Conservation (phyloP, 2,888 invertebrate species). For the Nebria brevicollis region DNA sequence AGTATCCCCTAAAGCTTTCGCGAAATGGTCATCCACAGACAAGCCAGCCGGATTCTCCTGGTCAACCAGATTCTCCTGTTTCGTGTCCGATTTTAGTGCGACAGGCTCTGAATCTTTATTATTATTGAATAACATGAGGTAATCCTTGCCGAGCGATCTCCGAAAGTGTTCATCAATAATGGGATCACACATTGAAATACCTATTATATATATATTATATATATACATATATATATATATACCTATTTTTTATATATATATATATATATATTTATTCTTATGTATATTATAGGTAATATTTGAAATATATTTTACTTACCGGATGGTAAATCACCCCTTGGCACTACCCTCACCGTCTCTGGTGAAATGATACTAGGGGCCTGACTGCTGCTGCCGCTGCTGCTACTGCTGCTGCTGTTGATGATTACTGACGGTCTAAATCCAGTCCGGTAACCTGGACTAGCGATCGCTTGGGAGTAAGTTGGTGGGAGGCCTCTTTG, state of each 20-base stretch:
- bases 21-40: constrained; percentile 91
- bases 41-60: constrained; percentile 65
- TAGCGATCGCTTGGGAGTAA: constrained; percentile 65
- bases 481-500: constrained; percentile 71
- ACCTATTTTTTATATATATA: constrained; percentile 44
- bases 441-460: constrained; percentile 59
- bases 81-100: constrained; percentile 47
- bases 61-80: constrained; percentile 65
- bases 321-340: constrained; percentile 59
- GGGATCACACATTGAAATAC: constrained; percentile 84
- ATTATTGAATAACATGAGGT: constrained; percentile 75
- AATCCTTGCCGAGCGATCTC: constrained; percentile 86
- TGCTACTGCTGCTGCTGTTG: constrained; percentile 51
- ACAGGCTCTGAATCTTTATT: constrained; percentile 61
- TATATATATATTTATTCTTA: no score
- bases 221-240: no score
- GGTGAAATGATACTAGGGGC: constrained; percentile 59
- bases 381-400: constrained; percentile 58
- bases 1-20: constrained; percentile 87
- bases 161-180: constrained; percentile 96
- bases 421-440: constrained; percentile 75
- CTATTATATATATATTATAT: constrained; percentile 53
- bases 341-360: background rate
- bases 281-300: no score
- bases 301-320: constrained; percentile 49